These are phyloP conservation scores for Drosophila macrospina DNA, from an alignment of 2,888 invertebrate species.

Conservation along the genomic window DNA sequence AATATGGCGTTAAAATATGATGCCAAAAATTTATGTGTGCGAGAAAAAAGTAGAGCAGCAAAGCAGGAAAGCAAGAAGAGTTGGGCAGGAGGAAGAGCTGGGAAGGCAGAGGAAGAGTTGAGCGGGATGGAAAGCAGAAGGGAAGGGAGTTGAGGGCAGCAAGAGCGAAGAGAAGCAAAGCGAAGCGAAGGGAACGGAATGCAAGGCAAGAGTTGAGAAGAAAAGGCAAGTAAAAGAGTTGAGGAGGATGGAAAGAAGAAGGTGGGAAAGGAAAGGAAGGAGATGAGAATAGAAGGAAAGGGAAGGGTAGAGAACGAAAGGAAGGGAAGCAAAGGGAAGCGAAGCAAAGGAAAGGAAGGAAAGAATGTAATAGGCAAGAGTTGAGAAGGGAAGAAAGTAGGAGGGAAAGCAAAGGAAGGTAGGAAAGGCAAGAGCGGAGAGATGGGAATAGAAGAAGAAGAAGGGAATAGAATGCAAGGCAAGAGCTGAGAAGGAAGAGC, in stretches of 20 bases:
- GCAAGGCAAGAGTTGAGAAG: not conserved
- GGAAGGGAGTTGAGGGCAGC: not conserved
- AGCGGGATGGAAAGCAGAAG: constrained; percentile 32
- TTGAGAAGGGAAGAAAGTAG: not conserved
- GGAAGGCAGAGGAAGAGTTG: not conserved
- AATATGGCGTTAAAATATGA: constrained; percentile 81
- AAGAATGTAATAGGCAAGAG: not conserved
- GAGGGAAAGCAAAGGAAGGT: not conserved
- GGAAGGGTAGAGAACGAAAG: not conserved
- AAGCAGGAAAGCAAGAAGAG: constrained; percentile 18
- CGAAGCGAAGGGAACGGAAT: not conserved
- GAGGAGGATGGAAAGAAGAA: too few relatives aligned
- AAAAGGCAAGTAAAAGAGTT: too few relatives aligned
- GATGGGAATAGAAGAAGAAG: not conserved
- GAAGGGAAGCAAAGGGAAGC: too few relatives aligned
- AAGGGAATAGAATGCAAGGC: too few relatives aligned
- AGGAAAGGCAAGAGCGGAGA: too few relatives aligned
- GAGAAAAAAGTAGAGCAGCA: constrained; percentile 52
- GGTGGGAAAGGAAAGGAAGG: not conserved
- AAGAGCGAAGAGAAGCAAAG: not conserved
- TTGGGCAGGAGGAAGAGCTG: not conserved
- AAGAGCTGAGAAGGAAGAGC: too few relatives aligned
- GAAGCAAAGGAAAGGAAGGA: too few relatives aligned
- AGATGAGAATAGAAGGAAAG: not conserved
- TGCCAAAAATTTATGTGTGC: constrained; percentile 76